phyloP scores from a whole-genome alignment of 2,797 vertebrate genomes.

The Megalops cyprinoides region DNA sequence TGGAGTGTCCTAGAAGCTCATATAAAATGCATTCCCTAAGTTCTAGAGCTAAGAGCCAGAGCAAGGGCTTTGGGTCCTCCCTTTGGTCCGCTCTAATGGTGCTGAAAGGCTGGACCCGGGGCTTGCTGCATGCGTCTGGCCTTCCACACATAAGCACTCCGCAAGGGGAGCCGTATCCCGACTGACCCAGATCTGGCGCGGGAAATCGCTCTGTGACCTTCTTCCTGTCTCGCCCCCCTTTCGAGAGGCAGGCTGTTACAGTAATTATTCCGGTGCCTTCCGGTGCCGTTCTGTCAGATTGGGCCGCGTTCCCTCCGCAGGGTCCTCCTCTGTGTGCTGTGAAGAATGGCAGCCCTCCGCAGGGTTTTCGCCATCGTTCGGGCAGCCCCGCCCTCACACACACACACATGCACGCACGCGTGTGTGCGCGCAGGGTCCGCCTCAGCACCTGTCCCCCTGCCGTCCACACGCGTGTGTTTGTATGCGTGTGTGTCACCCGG shows the following conservation, averaged over 20 bases:
- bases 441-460: not conserved
- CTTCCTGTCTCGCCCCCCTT: conserved; percentile 62
- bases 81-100: conserved; percentile 3
- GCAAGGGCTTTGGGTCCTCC: not conserved
- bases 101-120: not conserved
- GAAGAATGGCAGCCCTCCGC: not conserved
- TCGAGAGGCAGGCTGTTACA: conserved; percentile 59
- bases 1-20: not conserved
- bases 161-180: not conserved
- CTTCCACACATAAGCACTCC: not conserved
- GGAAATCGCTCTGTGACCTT: conserved; percentile 66
- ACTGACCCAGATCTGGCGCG: conserved; percentile 65
- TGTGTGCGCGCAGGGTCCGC: not conserved
- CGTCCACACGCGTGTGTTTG: too few species aligned
- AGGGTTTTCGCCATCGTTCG: not conserved
- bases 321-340: not conserved
- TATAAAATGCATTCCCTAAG: conserved; percentile 12
- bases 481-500: not conserved
- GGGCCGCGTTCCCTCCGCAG: not conserved
- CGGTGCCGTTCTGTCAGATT: conserved; percentile 56
- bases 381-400: not conserved
- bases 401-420: not conserved
- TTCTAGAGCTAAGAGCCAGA: not conserved
- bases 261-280: conserved; percentile 63
- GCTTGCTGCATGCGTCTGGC: not conserved